Base-by-base conservation (phyloP, 2,113 vertebrate genomes). In the Corvus hawaiiensis region DNA sequence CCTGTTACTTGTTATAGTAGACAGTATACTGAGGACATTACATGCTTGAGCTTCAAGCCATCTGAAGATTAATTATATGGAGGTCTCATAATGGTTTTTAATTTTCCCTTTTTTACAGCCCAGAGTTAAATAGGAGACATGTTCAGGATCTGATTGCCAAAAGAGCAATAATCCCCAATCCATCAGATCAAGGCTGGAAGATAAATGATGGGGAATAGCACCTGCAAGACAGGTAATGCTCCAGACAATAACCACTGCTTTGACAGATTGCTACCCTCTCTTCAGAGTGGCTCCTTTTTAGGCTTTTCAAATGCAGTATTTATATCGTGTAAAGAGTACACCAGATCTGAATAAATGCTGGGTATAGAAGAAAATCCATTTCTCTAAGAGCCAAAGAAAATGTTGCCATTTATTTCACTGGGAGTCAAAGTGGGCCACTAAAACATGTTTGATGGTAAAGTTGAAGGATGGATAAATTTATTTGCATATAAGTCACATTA, bases 171-270 rank as follows among this genome's bases (percentile, higher is more conserved):
- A 98, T 98, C 92, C 98, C 95, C 33, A 97, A 98, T 97, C 98
- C 97, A 72, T 95, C 97, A 93, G 98, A 98, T 96, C 87, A 37
- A 52, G 97, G 96, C 14, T 97, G 97, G 96, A 98, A 96, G 95
- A 97, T 98, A 97, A 98, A 98, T 94, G 97, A 96, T 51, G 71
- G 96, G 67, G 97, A 97, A 97, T 98, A 97, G 94, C 97, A 98
- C 95, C 97, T 98, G 92, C 97, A 98, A 97, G 98, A 99, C 94
- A 98, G 98, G 98, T 98, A 98, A 78, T 80, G 85, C 95, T 96
- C 93, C 87, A 96, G 95, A 87, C 46, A 75, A 87, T 94, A 94
- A 94, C 84, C 83, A 88, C 91, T 46, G 81, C 84, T 94, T 84
- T 97, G 94, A 98, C 91, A 97, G 97, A 97, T 97, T 96, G 78